Base-by-base conservation (phyloP, 2,113 vertebrate species). In the Crotalus tigris region DNA sequence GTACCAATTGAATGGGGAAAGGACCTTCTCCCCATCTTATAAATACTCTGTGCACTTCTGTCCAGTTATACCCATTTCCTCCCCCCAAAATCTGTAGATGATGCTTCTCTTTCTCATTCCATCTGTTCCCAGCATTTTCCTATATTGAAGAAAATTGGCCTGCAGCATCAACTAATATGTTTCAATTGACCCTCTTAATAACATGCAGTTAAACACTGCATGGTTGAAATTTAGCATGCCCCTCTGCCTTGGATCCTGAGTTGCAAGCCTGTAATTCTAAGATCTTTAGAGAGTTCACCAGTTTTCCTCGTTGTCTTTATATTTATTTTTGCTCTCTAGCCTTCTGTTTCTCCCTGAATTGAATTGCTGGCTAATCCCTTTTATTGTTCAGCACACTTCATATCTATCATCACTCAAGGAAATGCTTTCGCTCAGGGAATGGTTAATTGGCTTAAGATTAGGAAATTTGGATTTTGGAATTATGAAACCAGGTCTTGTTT, bases 381-480 rank as follows among this genome's bases (percentile, higher is more conserved):
- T 54, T 69, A 51, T 19, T 6, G 23, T 0, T 11, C 0, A 0
- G 0, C 57, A 7, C 0, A 53, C 92, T 0, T 3, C 49, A 0
- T 8, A n/a, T 55, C 94, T 26, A 0, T 39, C 24, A 1, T 0
- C 92, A 91, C 44, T 91, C 46, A 0, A 21, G 92, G 93, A 94
- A 97, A 92, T 1, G 0, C 58, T 59, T 69, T 87, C 6, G 53
- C 29, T 89, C 87, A 0, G 86, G 92, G 46, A 91, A 92, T 53
- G 92, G 89, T 90, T 55, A 94, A 95, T 93, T 58, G 69, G 44
- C 0, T 46, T 44, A 57, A n/a, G 9, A 11, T 23, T 61, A 10
- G 87, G 57, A 58, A 58, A 39, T 49, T 24, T 17, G 29, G 12
- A 33, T 58, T 8, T 86, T 55, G 44, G 91, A 94, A 96, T 92